A percentile compares a stretch with the other conserved stretches of the same genome.
Conservation (phyloP, 64 coral and sea anemone genomes). For the Porites australiensis region DNA sequence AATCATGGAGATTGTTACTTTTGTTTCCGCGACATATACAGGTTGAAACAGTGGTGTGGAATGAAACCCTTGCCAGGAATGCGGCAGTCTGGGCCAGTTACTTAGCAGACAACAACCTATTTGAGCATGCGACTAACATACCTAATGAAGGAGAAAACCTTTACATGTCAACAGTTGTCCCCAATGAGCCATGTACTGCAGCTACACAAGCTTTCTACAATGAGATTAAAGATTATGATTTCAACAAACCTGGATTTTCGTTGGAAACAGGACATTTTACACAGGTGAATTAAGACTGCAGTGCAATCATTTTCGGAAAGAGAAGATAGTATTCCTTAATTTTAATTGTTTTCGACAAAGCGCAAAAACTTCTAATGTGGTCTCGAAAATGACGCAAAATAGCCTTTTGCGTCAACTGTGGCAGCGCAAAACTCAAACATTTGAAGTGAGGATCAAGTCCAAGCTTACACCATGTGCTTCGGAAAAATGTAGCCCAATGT, state of each 20-base stretch:
- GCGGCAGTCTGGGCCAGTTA: slow-evolving; percentile 63
- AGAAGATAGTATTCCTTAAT: too few species aligned
- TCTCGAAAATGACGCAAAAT: too few species aligned
- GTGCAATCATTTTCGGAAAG: too few species aligned
- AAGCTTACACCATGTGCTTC: too few species aligned
- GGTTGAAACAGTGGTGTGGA: slow-evolving; percentile 50
- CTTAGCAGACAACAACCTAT: slow-evolving; percentile 56
- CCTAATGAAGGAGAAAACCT: slow-evolving; percentile 66
- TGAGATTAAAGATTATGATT: slow-evolving; percentile 69
- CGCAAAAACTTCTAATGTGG: too few species aligned
- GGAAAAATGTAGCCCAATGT: too few species aligned
- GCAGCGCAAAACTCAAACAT: too few species aligned
- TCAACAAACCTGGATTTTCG: slow-evolving; percentile 66
- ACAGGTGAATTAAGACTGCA: slow-evolving; percentile 24
- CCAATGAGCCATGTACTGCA: slow-evolving; percentile 29
- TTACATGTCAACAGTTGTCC: slow-evolving; percentile 3
- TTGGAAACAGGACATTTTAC: slow-evolving; percentile 78
- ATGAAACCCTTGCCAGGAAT: slow-evolving; percentile 26
- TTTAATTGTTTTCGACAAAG: too few species aligned
- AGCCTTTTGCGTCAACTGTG: too few species aligned
- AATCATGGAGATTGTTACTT: neutral
- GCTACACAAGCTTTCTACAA: slow-evolving; percentile 66
- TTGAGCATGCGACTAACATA: slow-evolving; percentile 34
- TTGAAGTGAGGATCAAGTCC: too few species aligned
- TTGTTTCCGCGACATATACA: neutral